A percentile compares a stretch with the other conserved stretches of the same genome.
phyloP scores from a whole-genome alignment of 2,888 invertebrate genomes.

The Oscheius sp. region DNA sequence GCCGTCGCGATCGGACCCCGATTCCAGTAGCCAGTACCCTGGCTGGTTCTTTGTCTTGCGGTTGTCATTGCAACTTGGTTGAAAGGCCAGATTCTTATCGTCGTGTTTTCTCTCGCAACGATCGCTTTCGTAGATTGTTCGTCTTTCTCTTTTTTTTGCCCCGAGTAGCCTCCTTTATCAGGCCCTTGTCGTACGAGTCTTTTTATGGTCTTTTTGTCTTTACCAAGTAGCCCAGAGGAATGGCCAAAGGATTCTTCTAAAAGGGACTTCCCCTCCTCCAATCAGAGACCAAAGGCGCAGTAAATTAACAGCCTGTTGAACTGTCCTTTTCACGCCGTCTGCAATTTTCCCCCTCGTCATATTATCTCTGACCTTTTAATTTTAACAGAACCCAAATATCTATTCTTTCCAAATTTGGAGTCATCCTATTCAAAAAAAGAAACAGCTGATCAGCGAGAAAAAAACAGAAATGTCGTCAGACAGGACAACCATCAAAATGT shows the following conservation, averaged over 20 bases:
- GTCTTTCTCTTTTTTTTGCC: neutral
- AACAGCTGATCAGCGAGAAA: too few species aligned
- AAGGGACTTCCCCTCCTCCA: neutral
- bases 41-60: neutral
- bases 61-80: neutral
- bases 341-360: too few species aligned
- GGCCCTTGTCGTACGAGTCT: too few species aligned
- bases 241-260: neutral
- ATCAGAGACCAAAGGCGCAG: neutral
- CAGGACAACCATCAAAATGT: too few species aligned
- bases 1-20: neutral
- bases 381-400: too few species aligned
- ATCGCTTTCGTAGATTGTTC: slow-evolving; percentile 16
- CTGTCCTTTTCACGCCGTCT: too few species aligned
- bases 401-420: too few species aligned
- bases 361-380: too few species aligned
- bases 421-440: too few species aligned
- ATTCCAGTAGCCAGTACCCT: neutral
- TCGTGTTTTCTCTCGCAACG: slow-evolving; percentile 6
- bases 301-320: neutral
- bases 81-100: slow-evolving; percentile 11
- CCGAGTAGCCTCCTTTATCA: too few species aligned
- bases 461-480: too few species aligned
- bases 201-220: too few species aligned
- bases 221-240: neutral